Base-by-base conservation (phyloP, 1,140 invertebrate species). In the Drosophila tropicalis region DNA sequence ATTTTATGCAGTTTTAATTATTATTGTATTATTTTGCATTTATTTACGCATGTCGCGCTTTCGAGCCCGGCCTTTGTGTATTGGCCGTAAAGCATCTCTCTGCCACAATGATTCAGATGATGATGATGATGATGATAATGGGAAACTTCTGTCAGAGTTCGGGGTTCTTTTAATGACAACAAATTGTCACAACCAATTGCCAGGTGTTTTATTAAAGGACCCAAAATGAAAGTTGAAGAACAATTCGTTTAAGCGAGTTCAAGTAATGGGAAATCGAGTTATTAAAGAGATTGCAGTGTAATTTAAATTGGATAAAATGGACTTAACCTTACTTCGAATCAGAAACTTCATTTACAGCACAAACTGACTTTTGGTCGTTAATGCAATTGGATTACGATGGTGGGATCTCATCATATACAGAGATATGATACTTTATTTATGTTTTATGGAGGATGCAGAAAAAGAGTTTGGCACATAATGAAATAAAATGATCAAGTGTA, bases 21-120 rank as follows among this genome's bases (percentile, higher is more conserved):
- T 89, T 89, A 87, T 87, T 89, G 79, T 77, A 89, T 89, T 87
- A 89, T 84, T 84, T 87, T 89, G 72, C 83, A 86, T 83, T 86
- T 89, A 83, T 86, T 87, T 83, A 89, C 83, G 65, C 76, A 58
- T 75, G 57, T 66, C 51, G 63, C 66, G 40, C 56, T 13, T 62
- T 29, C 39, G 39, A 40, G 25, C 25, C 22, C 47, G 32, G 64
- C 54, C 67, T 66, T 80, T 73, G 70, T 63, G 44, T 55, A 15
- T 22, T 25, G 34, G 17, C 55, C 40, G 19, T 67, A 34, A 75
- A 69, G 72, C 51, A 75, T 69, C 36, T 55, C 57, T 39, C 17
- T 17, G 15, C 32, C 17, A 41, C 15, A 13, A 51, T 51, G 61
- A 58, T 19, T 36, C 34, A 10, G 34, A 36, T 15, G 56, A 36